phyloP scores from a whole-genome alignment of 2,888 invertebrate genomes.

The Plagodis dolabraria region DNA sequence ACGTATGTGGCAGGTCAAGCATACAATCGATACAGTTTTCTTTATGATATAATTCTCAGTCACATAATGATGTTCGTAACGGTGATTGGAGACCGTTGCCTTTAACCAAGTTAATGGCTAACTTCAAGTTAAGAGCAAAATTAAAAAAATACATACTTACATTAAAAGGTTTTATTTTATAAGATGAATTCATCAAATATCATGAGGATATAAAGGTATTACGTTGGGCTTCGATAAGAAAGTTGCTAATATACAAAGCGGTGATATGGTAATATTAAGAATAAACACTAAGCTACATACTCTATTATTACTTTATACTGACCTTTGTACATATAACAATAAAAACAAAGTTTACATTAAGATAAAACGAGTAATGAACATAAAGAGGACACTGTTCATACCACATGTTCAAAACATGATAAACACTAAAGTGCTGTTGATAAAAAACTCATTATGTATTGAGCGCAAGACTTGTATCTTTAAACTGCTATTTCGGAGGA shows the following conservation, averaged over 20 bases:
- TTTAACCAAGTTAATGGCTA: constrained; percentile 2
- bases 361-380: no score
- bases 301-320: no score
- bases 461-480: constrained; percentile 8
- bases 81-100: constrained; percentile 35
- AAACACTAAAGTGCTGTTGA: constrained; percentile 16
- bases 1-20: constrained; percentile 30
- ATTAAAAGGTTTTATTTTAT: no score
- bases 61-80: constrained; percentile 42
- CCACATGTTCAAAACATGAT: constrained; percentile 19
- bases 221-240: no score
- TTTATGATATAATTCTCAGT: constrained; percentile 33
- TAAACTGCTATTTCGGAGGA: no score
- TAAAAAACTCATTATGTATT: constrained; percentile 33
- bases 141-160: background rate
- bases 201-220: no score
- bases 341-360: no score
- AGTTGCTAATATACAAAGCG: no score
- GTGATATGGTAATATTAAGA: no score
- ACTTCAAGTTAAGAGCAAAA: constrained; percentile 10
- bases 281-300: no score
- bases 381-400: background rate
- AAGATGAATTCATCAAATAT: no score
- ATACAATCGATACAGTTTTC: constrained; percentile 43
- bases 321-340: no score